Base-by-base conservation (phyloP, 2,888 invertebrate genomes). In the Meteorus cinctellus region DNA sequence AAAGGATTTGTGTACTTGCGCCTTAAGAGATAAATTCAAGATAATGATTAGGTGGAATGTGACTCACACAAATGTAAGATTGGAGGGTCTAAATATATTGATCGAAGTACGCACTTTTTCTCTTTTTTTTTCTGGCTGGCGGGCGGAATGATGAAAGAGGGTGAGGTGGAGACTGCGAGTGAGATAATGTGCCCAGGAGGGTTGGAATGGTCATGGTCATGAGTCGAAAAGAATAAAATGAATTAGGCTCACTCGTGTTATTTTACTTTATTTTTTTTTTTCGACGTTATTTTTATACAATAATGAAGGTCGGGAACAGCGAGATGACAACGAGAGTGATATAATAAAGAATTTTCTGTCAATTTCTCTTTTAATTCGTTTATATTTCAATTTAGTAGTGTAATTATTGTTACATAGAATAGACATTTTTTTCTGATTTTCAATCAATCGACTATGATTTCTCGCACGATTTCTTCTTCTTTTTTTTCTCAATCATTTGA, bases 201-300 rank as follows among this genome's bases (percentile, higher is more conserved):
- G 77, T 78, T 79, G 73, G 75, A 51, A 34, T 79, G 79, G 79
- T 81, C 82, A 82, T 79, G 80, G 79, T 80, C 80, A 74, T 78
- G 34, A 19, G 16, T 51, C 60, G 72, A 60, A 63, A 45, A 60
- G 71, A 77, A 76, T 63, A 76, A 76, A 77, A 75, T 74, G 73
- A 77, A 62, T 76, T 76, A 77, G 77, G 71, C 77, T 72, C 71
- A 10, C 24, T 2, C 48, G 51, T 31, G 2, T n/a, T n/a, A 48
- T 48, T 48, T 16, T 48, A 24, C 12, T 48, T 16, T n/a, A 16
- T 16, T 48, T n/a, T n/a, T 48, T n/a, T 16, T 48, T 16, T n/a
- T 48, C n/a, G 0, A 48, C 14, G 48, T 48, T 48, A 4, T 48
- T n/a, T n/a, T n/a, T 4, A n/a, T 48, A 12, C 12, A 41, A 41